Percentiles rank a stretch among this genome's conserved stretches.
Conservation (phyloP, 92 coral and sea anemone genomes). For the Epizoanthus rinbou region DNA sequence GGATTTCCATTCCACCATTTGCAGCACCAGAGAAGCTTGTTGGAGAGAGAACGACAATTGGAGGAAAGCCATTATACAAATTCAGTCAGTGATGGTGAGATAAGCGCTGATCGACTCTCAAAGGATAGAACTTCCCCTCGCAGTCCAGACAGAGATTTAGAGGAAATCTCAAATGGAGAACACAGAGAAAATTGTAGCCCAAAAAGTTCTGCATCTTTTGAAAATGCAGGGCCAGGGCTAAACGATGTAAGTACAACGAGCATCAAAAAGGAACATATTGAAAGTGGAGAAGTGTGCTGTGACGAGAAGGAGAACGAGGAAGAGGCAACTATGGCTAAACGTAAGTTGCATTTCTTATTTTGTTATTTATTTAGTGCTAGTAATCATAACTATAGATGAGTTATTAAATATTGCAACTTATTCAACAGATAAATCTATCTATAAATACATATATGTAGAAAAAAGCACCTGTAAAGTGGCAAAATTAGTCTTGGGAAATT, state of each 20-base stretch:
- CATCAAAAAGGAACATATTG: conserved; percentile 29
- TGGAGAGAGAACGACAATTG: conserved; percentile 74
- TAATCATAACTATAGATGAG: too few relatives aligned
- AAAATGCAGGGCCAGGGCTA: conserved; percentile 30
- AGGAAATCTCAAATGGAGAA: conserved; percentile 45
- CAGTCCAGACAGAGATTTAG: conserved; percentile 60
- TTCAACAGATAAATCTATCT: too few relatives aligned
- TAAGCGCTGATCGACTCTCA: conserved; percentile 53
- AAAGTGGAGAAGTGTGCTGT: background rate
- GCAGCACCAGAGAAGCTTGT: conserved; percentile 77
- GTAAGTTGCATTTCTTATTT: conserved; percentile 1
- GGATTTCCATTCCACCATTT: conserved; percentile 80
- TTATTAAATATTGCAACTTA: too few relatives aligned
- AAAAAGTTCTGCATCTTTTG: conserved; percentile 60
- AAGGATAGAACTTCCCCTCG: conserved; percentile 73
- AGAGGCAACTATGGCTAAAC: background rate
- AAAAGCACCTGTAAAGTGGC: too few relatives aligned
- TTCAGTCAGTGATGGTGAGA: conserved; percentile 60
- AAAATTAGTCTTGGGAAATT: background rate
- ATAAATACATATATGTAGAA: too few relatives aligned
- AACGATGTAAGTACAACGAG: conserved; percentile 4
- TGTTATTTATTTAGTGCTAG: background rate
- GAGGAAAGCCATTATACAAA: conserved; percentile 68
- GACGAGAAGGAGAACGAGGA: conserved; percentile 7
- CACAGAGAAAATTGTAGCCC: conserved; percentile 68